phyloP scores from a whole-genome alignment of 2,797 vertebrate genomes.

The Peromyscus aztecus region DNA sequence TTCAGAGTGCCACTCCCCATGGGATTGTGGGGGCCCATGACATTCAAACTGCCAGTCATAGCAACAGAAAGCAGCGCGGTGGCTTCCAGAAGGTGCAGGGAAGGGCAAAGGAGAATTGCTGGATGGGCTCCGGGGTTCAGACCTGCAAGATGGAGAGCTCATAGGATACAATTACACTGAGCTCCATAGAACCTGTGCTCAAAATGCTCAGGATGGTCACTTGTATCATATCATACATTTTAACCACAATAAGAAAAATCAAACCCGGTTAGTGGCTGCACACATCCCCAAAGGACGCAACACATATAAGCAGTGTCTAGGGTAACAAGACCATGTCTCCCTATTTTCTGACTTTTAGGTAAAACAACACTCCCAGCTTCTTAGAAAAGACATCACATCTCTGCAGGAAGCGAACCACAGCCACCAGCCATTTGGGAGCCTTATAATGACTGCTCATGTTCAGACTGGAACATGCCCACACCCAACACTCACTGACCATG shows the following conservation, averaged over 20 bases:
- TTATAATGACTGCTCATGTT: not conserved
- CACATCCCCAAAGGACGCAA: too few species aligned
- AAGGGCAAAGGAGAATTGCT: not conserved
- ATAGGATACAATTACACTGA: not conserved
- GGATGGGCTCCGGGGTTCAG: not conserved
- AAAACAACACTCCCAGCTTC: not conserved
- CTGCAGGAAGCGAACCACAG: conserved; percentile 52
- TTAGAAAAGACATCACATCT: conserved; percentile 43
- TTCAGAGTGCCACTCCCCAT: not conserved
- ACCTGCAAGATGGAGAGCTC: not conserved
- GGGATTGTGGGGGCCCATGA: not conserved
- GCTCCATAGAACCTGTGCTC: not conserved
- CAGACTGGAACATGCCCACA: not conserved
- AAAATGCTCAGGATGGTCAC: not conserved
- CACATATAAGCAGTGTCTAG: not conserved
- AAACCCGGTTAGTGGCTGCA: not conserved
- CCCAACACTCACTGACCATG: not conserved
- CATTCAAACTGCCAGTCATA: not conserved
- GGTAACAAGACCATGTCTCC: not conserved
- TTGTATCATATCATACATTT: not conserved
- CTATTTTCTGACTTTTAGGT: not conserved
- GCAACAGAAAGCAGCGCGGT: not conserved
- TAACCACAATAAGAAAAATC: not conserved
- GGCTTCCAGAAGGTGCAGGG: not conserved
- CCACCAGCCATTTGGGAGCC: not conserved